phyloP scores from a whole-genome alignment of 2,113 vertebrate genomes.

The Sciurus niger region DNA sequence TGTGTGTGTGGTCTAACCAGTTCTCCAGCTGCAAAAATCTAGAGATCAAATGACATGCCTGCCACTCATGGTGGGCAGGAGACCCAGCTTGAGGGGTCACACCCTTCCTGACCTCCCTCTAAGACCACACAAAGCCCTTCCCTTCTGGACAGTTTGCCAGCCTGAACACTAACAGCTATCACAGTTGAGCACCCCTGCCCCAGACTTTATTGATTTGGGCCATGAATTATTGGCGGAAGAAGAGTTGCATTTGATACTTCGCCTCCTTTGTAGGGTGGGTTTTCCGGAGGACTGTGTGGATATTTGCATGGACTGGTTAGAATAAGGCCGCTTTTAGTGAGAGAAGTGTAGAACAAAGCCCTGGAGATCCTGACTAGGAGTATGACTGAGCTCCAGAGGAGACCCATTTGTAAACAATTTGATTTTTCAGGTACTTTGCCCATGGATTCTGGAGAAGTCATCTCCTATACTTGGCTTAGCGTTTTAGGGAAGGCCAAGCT shows the following conservation, averaged over 20 bases:
- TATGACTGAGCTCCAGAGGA: not conserved
- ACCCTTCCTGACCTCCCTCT: not conserved
- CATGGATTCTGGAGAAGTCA: not conserved
- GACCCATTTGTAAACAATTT: not conserved
- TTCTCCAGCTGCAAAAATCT: not conserved
- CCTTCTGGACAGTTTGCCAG: not conserved
- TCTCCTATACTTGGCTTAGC: not conserved
- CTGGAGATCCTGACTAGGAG: not conserved
- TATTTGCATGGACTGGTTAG: not conserved
- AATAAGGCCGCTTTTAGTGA: not conserved
- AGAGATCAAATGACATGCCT: not conserved
- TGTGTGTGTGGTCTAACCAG: conserved; percentile 31
- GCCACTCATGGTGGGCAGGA: not conserved
- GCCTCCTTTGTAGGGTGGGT: not conserved
- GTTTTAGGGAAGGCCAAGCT: not conserved
- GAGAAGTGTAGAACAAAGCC: not conserved
- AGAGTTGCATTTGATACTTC: not conserved
- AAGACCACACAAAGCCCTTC: not conserved
- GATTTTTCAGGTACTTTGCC: not conserved
- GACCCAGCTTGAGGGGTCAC: not conserved
- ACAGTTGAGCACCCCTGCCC: not conserved
- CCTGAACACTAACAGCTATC: not conserved
- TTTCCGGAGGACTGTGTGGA: not conserved
- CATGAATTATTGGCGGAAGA: not conserved
- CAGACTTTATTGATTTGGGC: not conserved